These are phyloP conservation scores for Sceloporus tristichus DNA, from an alignment of 2,113 vertebrate genomes.

Conservation along the genomic window DNA sequence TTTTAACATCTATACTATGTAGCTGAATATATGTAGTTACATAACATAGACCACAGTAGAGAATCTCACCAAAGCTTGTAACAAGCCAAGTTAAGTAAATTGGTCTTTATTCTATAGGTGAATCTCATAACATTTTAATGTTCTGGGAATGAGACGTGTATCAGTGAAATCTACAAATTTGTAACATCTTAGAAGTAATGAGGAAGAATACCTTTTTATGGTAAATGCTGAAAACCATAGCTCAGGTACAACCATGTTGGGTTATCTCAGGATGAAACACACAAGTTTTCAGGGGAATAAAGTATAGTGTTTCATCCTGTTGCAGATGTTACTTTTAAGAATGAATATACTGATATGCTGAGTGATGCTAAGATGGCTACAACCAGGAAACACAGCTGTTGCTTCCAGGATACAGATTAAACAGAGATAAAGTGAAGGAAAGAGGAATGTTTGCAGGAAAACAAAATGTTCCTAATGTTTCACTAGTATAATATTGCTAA, in stretches of 20 bases:
- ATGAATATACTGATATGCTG: too few species aligned
- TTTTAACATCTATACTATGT: too few species aligned
- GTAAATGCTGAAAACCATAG: background rate
- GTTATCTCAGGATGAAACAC: background rate
- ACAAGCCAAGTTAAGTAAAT: background rate
- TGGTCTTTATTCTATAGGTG: background rate
- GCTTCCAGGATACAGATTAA: too few species aligned
- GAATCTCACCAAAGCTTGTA: background rate
- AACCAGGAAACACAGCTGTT: too few species aligned
- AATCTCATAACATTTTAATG: background rate
- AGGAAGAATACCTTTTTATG: background rate
- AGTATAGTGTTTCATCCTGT: background rate
- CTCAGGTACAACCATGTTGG: background rate
- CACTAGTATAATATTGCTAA: too few species aligned
- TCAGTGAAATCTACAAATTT: background rate
- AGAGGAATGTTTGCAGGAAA: too few species aligned
- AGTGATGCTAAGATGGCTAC: too few species aligned
- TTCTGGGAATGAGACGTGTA: background rate
- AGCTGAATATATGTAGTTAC: too few species aligned
- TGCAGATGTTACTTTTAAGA: too few species aligned
- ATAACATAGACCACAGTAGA: too few species aligned
- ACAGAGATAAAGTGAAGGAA: too few species aligned
- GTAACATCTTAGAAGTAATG: background rate
- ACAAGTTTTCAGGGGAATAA: background rate
- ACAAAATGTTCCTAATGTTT: too few species aligned